phyloP scores from a whole-genome alignment of 2,113 vertebrate genomes.

The Neodontobutis hainanensis region DNA sequence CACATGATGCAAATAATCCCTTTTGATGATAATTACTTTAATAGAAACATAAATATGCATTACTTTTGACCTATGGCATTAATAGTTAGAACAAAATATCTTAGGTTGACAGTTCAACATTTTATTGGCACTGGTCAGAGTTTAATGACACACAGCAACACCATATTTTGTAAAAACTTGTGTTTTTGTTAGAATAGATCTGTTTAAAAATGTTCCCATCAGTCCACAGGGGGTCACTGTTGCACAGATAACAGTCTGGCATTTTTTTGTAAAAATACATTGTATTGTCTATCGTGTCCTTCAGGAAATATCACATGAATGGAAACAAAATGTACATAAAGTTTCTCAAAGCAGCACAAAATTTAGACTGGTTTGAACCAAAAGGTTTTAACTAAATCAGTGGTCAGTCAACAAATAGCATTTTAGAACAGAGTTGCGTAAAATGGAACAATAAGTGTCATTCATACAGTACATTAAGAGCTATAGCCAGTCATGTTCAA shows the following conservation, averaged over 20 bases:
- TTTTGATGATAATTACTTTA: no score
- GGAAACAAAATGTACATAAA: constrained; percentile 17
- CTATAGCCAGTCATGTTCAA: no score
- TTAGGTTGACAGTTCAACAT: no score
- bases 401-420: background rate
- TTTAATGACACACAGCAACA: no score
- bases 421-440: background rate
- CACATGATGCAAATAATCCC: no score
- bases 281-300: constrained; percentile 24
- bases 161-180: no score
- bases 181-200: no score
- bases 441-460: background rate
- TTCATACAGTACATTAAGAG: no score
- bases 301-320: constrained; percentile 32
- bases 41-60: no score
- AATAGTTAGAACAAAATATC: no score
- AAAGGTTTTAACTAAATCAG: background rate
- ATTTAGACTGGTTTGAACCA: background rate
- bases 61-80: no score
- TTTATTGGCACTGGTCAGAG: no score
- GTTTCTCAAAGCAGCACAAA: constrained; percentile 40
- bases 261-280: constrained; percentile 23
- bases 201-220: background rate
- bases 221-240: constrained; percentile 54
- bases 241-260: constrained; percentile 4